These are phyloP conservation scores for Cylloceria caligata DNA, from an alignment of 2,888 invertebrate species.

Conservation along the genomic window DNA sequence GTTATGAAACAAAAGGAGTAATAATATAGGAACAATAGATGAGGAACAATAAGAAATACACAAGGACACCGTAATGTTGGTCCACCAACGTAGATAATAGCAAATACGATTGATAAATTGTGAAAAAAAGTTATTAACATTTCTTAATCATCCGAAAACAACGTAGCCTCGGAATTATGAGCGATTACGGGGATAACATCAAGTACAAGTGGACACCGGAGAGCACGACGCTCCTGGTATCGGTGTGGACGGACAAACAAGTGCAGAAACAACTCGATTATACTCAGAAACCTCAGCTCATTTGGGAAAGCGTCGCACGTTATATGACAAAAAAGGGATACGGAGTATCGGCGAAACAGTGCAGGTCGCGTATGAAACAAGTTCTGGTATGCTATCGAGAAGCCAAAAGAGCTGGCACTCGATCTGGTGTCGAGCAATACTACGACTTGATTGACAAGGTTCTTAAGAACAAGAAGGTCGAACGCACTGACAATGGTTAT, in stretches of 20 bases:
- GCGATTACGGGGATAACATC: constrained; percentile 76
- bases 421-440: constrained; percentile 81
- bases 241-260: constrained; percentile 83
- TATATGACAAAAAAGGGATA: constrained; percentile 84
- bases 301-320: constrained; percentile 83
- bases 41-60: too few relatives aligned
- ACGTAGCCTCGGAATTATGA: constrained; percentile 73
- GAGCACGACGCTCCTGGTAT: constrained; percentile 82
- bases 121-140: neutral
- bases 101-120: neutral
- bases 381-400: constrained; percentile 83
- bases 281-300: constrained; percentile 79
- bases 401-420: constrained; percentile 80
- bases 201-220: constrained; percentile 84
- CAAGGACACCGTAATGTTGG: too few relatives aligned
- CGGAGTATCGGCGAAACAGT: constrained; percentile 81
- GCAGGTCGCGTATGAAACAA: constrained; percentile 83
- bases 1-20: neutral
- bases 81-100: neutral
- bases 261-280: constrained; percentile 83
- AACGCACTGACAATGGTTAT: constrained; percentile 74
- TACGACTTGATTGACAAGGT: constrained; percentile 82
- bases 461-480: constrained; percentile 75
- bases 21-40: too few relatives aligned
- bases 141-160: neutral